phyloP scores from a whole-genome alignment of 2,888 invertebrate species.

The Rhagium mordax region DNA sequence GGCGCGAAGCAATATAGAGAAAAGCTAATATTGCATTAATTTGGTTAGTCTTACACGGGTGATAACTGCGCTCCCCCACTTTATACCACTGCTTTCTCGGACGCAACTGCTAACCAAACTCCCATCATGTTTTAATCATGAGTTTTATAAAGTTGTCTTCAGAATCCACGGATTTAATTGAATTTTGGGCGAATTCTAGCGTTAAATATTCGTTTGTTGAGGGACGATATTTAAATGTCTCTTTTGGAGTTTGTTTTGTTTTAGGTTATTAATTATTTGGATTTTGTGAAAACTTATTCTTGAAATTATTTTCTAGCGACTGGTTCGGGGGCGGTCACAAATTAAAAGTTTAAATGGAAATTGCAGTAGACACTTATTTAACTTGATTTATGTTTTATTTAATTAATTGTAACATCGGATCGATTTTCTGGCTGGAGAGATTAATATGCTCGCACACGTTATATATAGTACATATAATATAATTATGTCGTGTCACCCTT shows the following conservation, averaged over 20 bases:
- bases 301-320: conserved; percentile 29
- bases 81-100: background rate
- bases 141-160: conserved; percentile 64
- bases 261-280: conserved; percentile 52
- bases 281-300: conserved; percentile 38
- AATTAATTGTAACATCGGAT: conserved; percentile 26
- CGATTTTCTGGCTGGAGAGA: conserved; percentile 7
- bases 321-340: conserved; percentile 32
- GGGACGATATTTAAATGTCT: conserved; percentile 55
- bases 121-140: conserved; percentile 64
- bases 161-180: conserved; percentile 59
- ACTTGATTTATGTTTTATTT: conserved; percentile 32
- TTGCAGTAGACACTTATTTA: conserved; percentile 31
- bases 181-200: conserved; percentile 60
- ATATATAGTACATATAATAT: conserved; percentile 16
- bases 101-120: conserved; percentile 35
- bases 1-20: background rate
- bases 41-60: background rate
- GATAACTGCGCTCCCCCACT: background rate
- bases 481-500: conserved; percentile 28
- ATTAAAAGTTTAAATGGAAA: conserved; percentile 47
- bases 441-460: conserved; percentile 24
- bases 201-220: conserved; percentile 59
- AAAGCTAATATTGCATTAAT: background rate
- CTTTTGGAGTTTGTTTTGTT: conserved; percentile 48